phyloP scores from a whole-genome alignment of 2,888 invertebrate species.

The Apodemia mormo region DNA sequence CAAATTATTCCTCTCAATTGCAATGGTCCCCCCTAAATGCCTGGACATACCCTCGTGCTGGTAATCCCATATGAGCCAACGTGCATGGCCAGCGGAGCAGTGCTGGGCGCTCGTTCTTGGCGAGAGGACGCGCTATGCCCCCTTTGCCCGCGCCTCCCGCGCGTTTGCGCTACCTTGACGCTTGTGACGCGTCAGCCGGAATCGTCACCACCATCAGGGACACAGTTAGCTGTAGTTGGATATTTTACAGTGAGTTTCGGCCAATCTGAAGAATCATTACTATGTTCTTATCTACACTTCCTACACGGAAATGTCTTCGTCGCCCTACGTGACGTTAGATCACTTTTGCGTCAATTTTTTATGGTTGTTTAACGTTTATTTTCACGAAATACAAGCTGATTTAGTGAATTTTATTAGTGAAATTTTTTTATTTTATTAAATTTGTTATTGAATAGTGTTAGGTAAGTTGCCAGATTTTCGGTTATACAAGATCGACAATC shows the following conservation, averaged over 20 bases:
- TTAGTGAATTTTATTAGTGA: conserved; percentile 4
- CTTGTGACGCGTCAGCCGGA: conserved; percentile 81
- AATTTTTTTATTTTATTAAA: not conserved
- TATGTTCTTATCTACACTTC: conserved; percentile 31
- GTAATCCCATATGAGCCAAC: conserved; percentile 9
- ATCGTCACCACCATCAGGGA: conserved; percentile 84
- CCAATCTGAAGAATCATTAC: conserved; percentile 31
- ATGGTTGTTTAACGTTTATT: not conserved
- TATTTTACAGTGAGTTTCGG: conserved; percentile 86
- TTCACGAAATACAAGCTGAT: not conserved
- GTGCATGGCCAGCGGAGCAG: conserved; percentile 49
- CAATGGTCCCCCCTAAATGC: not conserved
- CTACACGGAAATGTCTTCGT: conserved; percentile 37
- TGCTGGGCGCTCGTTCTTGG: conserved; percentile 68
- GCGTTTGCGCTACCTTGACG: conserved; percentile 60
- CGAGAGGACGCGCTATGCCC: conserved; percentile 69
- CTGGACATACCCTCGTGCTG: not conserved
- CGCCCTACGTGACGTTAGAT: conserved; percentile 44
- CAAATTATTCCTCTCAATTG: not conserved
- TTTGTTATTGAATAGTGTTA: conserved; percentile 9
- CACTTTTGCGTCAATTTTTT: conserved; percentile 44
- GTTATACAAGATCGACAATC: conserved; percentile 12
- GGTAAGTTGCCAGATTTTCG: conserved; percentile 18
- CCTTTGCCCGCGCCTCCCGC: conserved; percentile 69
- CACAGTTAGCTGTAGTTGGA: conserved; percentile 88